Evolutionary conservation across 1,140 invertebrate species (phyloP), one percentile per base, ranked within the genome.

Genomic region (Camponotus pennsylvanicus): DNA sequence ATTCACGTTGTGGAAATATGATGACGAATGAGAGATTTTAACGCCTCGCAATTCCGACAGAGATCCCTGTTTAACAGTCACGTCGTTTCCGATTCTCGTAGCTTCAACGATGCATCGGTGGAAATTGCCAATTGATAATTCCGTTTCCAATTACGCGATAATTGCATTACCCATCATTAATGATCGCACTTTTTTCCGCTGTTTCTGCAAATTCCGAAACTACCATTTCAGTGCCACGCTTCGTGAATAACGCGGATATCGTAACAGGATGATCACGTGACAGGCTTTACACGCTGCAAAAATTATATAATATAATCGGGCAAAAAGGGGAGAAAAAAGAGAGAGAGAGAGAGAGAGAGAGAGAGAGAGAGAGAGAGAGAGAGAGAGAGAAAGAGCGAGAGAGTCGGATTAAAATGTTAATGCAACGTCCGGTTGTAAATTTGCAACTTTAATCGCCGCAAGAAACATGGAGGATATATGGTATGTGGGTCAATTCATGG

Each of bases 401-500:
- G 2, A 45, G 27, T 3, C 13, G 2, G 21, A 69, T 69, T 15
- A n/a, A 40, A 80, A 34, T 45, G n/a, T 69, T 55, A 57, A 69
- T 55, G n/a, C 45, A 70, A 69, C 34, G 49, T 63, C 18, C 63
- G 37, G 18, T 18, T 71, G 66, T 71, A 80, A 80, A 57, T 80
- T 67, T 37, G 21, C 13, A 67, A 13, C 45, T 18, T 80, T 45
- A 27, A 3, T 11, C 34, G 45, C 27, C 37, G 66, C 37, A 80
- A 80, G 49, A 71, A 80, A 80, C 37, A 7, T 37, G 13, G 15
- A 71, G 34, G 49, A 70, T 57, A 71, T 21, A 21, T 5, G 37
- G 18, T 70, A 80, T 70, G 49, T 80, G 66, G 66, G 78, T 80
- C 78, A 67, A 80, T 80, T 71, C 52, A 66, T 71, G 66, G 21